Evolutionary conservation across 2,113 vertebrate species (phyloP).

Genomic region (Macquaria australasica): DNA sequence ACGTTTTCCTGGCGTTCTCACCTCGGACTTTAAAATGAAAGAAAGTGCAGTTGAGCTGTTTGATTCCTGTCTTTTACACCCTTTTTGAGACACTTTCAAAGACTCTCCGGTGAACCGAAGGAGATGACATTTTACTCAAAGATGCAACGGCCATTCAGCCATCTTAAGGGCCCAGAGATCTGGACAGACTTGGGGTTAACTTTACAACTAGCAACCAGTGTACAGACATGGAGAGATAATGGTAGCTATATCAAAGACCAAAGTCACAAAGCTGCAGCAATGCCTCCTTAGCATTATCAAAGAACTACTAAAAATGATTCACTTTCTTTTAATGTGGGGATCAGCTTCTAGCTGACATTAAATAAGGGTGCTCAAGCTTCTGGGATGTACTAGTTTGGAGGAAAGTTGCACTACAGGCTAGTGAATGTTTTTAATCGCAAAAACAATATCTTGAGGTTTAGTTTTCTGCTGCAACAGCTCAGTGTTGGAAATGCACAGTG

Average conservation of each 20-base stretch:
- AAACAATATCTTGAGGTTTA: neutral
- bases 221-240: slow-evolving; percentile 1
- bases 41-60: slow-evolving; percentile 25
- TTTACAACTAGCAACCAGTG: slow-evolving; percentile 65
- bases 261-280: slow-evolving; percentile 30
- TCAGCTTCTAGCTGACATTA: neutral
- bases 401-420: slow-evolving; percentile 20
- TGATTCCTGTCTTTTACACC: slow-evolving; percentile 4
- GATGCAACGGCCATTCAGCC: slow-evolving; percentile 70
- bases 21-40: slow-evolving; percentile 73
- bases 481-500: slow-evolving; percentile 11
- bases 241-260: neutral
- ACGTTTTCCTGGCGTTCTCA: slow-evolving; percentile 48
- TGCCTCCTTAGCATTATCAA: slow-evolving; percentile 13
- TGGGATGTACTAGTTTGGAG: neutral
- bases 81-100: slow-evolving; percentile 38
- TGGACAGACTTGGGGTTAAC: slow-evolving; percentile 64
- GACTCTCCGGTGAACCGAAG: slow-evolving; percentile 32
- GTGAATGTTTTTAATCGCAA: neutral
- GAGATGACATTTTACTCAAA: slow-evolving; percentile 68
- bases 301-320: neutral
- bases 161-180: slow-evolving; percentile 70
- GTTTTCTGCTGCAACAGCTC: slow-evolving; percentile 40
- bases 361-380: neutral
- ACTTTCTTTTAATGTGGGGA: neutral